Percentiles rank a stretch among this genome's conserved stretches.
These are phyloP conservation scores for Dichetophora obliterata DNA, from an alignment of 2,888 invertebrate genomes.

Conservation along the genomic window DNA sequence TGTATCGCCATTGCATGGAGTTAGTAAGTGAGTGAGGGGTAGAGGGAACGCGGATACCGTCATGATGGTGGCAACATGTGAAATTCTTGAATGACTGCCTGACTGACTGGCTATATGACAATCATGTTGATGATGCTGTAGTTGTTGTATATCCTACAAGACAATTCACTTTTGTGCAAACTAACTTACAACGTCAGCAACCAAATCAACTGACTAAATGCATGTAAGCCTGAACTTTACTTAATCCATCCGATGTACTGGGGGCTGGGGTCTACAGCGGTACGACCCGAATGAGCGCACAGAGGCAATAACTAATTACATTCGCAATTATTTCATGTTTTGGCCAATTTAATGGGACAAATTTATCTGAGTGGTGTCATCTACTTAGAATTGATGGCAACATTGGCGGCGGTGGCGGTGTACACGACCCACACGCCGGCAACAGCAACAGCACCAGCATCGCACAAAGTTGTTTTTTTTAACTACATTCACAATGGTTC, in stretches of 20 bases:
- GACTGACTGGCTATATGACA: conserved; percentile 29
- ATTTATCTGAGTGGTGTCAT: conserved; percentile 71
- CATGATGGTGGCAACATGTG: conserved; percentile 17
- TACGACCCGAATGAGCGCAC: conserved; percentile 18
- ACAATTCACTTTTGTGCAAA: conserved; percentile 68
- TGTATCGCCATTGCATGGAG: conserved; percentile 60
- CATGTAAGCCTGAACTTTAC: not conserved
- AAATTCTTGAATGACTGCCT: conserved; percentile 41
- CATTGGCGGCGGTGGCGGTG: conserved; percentile 34
- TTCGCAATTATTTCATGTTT: conserved; percentile 71
- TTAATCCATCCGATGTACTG: too few relatives aligned
- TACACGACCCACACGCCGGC: conserved; percentile 20
- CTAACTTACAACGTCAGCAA: conserved; percentile 57
- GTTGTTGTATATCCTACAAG: conserved; percentile 59
- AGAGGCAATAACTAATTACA: conserved; percentile 70
- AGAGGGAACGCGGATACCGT: conserved; percentile 31
- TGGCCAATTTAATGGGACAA: conserved; percentile 70
- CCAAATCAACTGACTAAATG: not conserved
- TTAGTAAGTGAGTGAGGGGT: conserved; percentile 52
- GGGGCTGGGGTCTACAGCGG: too few relatives aligned
- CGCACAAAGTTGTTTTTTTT: conserved; percentile 18
- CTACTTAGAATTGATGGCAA: conserved; percentile 69
- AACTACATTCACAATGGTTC: conserved; percentile 21
- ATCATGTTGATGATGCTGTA: conserved; percentile 32
- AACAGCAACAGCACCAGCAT: conserved; percentile 39